Base-by-base conservation (phyloP, 2,797 vertebrate genomes). In the Loris lydekkerianus region DNA sequence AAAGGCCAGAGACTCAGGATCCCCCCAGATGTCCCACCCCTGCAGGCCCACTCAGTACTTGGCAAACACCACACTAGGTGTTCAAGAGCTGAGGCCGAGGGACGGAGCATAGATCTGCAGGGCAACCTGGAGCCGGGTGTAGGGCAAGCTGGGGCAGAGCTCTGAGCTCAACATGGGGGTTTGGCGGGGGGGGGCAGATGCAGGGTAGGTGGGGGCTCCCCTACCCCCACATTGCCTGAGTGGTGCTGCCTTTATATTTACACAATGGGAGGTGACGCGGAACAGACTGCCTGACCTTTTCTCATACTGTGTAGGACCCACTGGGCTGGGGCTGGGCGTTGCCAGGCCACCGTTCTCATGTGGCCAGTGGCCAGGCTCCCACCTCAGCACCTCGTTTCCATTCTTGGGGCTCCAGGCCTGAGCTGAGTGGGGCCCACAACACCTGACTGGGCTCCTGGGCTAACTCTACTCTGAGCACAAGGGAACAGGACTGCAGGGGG, bases 61-160 rank as follows among this genome's bases (percentile, higher is more conserved):
- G 67, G 65, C 76, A 37, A 13, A 31, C 14, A 34, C 65, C 3
- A 4, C 11, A 27, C 31, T 1, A 13, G 37, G 25, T 2, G 27
- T 10, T 34, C 37, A 17, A 49, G 56, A 73, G 20, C 20, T 9
- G 15, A 75, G 46, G 61, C 89, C 1, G 3, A 1, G 15, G n/a
- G 27, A 61, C 9, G 2, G 75, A 78, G 65, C 72, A 2, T 11
- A 69, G n/a, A 20, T 23, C 40, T 7, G 2, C 0, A 1, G 20
- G 43, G n/a, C 72, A 11, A 4, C 7, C 27, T 29, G 5, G n/a
- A 29, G 40, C 14, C 1, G 11, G 20, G 40, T 1, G 1, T 15
- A 53, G 49, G 49, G 49, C 49, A 53, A 15, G 3, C 49, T 61
- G n/a, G 73, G 73, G 40, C 49, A 56, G 49, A 13, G 56, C 10